Percentiles rank a stretch among this genome's conserved stretches.
Evolutionary conservation across 1,140 invertebrate species (phyloP).

Genomic region (Idris sp.): DNA sequence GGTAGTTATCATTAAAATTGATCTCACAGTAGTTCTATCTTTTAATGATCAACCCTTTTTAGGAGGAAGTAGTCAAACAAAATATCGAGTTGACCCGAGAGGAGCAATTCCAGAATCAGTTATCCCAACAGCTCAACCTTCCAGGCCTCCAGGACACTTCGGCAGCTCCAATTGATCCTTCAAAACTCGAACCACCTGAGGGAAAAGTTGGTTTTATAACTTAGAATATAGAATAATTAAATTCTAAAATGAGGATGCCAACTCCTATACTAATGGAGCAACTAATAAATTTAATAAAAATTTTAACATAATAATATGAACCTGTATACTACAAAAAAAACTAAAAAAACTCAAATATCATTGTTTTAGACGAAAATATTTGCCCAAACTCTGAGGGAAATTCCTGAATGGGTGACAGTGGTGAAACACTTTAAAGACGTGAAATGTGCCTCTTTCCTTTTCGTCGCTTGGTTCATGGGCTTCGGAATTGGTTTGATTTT

Average conservation of each 20-base stretch:
- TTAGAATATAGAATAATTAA: too few relatives aligned
- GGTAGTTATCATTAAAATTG: slow-evolving; percentile 47
- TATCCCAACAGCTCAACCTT: slow-evolving; percentile 88
- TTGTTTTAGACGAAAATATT: slow-evolving; percentile 91
- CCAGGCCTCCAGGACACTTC: slow-evolving; percentile 85
- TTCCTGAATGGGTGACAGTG: slow-evolving; percentile 95
- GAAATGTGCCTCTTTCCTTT: slow-evolving; percentile 95
- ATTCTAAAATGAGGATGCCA: too few relatives aligned
- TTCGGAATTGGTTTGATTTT: slow-evolving; percentile 99
- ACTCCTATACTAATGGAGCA: too few relatives aligned
- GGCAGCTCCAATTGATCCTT: slow-evolving; percentile 70
- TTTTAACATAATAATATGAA: too few relatives aligned
- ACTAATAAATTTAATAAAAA: too few relatives aligned
- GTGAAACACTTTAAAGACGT: slow-evolving; percentile 93
- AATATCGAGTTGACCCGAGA: slow-evolving; percentile 80
- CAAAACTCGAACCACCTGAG: slow-evolving; percentile 77
- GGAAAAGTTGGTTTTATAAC: slow-evolving; percentile 80
- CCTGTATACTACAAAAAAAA: too few relatives aligned
- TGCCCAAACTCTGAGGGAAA: slow-evolving; percentile 92
- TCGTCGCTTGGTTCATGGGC: slow-evolving; percentile 99
- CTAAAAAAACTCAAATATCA: too few relatives aligned
- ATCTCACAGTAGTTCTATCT: too few relatives aligned
- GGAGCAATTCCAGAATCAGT: slow-evolving; percentile 87
- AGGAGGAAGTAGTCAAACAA: slow-evolving; percentile 74
- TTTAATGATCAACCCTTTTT: too few relatives aligned